phyloP scores from a whole-genome alignment of 2,888 invertebrate genomes.

The Labia minor region DNA sequence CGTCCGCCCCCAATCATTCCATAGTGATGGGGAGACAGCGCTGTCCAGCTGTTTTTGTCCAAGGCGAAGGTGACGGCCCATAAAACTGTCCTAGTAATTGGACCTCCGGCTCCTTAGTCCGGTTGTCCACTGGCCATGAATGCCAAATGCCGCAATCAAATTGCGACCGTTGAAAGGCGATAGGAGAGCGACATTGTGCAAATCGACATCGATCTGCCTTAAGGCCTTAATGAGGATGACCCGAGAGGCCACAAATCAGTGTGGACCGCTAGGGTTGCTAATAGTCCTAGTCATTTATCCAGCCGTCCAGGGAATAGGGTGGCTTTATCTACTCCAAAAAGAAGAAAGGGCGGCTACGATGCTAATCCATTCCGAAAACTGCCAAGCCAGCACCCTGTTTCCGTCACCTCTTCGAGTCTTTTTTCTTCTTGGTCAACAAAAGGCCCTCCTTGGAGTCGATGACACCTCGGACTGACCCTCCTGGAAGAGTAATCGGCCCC shows the following conservation, averaged over 20 bases:
- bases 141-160: too few relatives aligned
- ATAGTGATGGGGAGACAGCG: too few relatives aligned
- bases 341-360: conserved; percentile 9
- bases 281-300: conserved; percentile 25
- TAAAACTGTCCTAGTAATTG: too few relatives aligned
- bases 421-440: conserved; percentile 24
- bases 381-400: conserved; percentile 24
- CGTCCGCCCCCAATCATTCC: too few relatives aligned
- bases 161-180: neutral
- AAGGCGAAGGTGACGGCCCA: too few relatives aligned
- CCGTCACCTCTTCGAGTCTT: conserved; percentile 19
- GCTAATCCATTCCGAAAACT: conserved; percentile 26
- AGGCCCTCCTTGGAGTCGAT: conserved; percentile 15
- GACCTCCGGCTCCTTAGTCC: too few relatives aligned
- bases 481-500: conserved; percentile 4
- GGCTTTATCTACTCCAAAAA: conserved; percentile 25
- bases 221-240: neutral
- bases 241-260: neutral
- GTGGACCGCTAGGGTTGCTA: neutral
- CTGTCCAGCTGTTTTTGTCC: too few relatives aligned
- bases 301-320: conserved; percentile 22
- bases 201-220: neutral
- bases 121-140: too few relatives aligned
- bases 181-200: neutral
- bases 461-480: conserved; percentile 13